phyloP scores from a whole-genome alignment of 2,888 invertebrate genomes.

The Flexamia atlantica region DNA sequence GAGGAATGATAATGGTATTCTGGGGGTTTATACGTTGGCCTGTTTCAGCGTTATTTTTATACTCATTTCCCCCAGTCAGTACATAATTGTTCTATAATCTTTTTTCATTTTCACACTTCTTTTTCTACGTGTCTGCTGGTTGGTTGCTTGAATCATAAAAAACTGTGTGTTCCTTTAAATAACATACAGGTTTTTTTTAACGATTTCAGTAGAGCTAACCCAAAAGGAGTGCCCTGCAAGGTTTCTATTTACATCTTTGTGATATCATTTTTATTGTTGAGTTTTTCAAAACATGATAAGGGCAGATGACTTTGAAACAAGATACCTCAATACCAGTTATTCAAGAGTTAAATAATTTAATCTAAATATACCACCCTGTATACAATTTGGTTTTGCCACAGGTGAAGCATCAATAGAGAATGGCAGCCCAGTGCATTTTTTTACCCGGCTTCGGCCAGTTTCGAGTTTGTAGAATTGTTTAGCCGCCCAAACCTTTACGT shows the following conservation, averaged over 20 bases:
- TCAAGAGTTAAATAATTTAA: too few relatives aligned
- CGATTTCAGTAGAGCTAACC: slow-evolving; percentile 10
- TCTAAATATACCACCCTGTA: too few relatives aligned
- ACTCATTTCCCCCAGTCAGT: slow-evolving; percentile 62
- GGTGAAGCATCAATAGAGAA: too few relatives aligned
- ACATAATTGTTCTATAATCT: slow-evolving; percentile 61
- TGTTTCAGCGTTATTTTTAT: slow-evolving; percentile 62
- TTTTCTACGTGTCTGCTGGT: slow-evolving; percentile 65
- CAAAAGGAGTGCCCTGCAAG: slow-evolving; percentile 46
- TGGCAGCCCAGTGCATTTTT: too few relatives aligned
- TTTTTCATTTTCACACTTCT: slow-evolving; percentile 62
- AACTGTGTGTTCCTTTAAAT: slow-evolving; percentile 58
- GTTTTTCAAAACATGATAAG: background rate
- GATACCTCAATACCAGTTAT: too few relatives aligned
- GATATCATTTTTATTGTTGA: slow-evolving; percentile 6
- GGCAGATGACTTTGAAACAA: background rate
- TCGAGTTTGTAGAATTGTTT: too few relatives aligned
- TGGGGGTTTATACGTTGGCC: slow-evolving; percentile 62
- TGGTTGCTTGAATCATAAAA: slow-evolving; percentile 65
- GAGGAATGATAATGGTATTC: slow-evolving; percentile 60
- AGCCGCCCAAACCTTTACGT: too few relatives aligned
- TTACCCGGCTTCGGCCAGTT: too few relatives aligned
- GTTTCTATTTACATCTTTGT: slow-evolving; percentile 8
- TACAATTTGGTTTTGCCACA: too few relatives aligned
- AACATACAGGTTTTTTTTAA: slow-evolving; percentile 48